Percentiles rank a stretch among this genome's conserved stretches.
These are phyloP conservation scores for Hiodon tergisus DNA, from an alignment of 2,113 vertebrate species.

Conservation along the genomic window DNA sequence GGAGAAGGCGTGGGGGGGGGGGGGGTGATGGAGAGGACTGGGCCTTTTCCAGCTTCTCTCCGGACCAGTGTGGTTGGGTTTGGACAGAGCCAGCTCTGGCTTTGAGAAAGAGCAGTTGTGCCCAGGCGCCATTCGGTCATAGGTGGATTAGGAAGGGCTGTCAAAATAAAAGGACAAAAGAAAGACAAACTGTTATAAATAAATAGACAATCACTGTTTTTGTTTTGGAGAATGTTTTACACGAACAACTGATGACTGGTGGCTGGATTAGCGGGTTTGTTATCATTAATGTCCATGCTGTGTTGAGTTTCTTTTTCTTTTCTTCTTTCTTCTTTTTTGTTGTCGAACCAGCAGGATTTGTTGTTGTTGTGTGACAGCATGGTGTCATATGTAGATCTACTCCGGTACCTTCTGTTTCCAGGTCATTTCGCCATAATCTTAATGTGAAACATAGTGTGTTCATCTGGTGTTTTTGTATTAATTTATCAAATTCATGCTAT, in stretches of 20 bases:
- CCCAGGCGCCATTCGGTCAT: background rate
- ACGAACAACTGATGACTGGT: background rate
- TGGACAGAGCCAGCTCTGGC: background rate
- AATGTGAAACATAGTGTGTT: too few species aligned
- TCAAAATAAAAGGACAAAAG: constrained; percentile 27
- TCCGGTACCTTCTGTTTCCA: too few species aligned
- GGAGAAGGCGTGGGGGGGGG: constrained; percentile 4
- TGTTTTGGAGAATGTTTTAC: background rate
- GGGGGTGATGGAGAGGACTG: constrained; percentile 27
- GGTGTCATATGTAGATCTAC: too few species aligned
- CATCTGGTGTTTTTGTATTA: too few species aligned
- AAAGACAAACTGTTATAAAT: constrained; percentile 23
- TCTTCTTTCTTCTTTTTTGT: too few species aligned
- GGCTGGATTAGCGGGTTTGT: background rate
- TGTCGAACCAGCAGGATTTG: too few species aligned
- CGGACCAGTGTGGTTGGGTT: constrained; percentile 18
- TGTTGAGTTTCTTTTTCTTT: too few species aligned
- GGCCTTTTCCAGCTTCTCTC: constrained; percentile 19
- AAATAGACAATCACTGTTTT: background rate
- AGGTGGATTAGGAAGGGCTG: background rate
- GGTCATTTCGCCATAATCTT: too few species aligned
- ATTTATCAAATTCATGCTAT: too few species aligned
- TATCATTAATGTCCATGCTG: too few species aligned
- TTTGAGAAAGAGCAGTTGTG: too few species aligned
- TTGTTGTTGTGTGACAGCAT: too few species aligned